Conservation (phyloP, 2,888 invertebrate species). For the Rambutsinella grinnellia region DNA sequence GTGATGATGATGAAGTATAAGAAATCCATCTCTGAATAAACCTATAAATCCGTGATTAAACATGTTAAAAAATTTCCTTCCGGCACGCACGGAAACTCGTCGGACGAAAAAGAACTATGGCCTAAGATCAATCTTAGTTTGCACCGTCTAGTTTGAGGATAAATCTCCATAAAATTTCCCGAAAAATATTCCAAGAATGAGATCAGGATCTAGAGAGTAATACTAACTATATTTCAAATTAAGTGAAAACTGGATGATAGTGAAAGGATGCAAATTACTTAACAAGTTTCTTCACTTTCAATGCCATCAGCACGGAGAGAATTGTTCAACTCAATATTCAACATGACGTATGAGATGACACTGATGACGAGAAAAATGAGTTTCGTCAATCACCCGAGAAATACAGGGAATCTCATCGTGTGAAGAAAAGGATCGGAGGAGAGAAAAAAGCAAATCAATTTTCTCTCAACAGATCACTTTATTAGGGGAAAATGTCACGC, state of each 20-base stretch:
- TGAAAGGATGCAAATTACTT: background rate
- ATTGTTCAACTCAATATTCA: too few relatives aligned
- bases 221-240: too few relatives aligned
- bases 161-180: background rate
- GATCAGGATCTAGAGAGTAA: background rate
- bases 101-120: background rate
- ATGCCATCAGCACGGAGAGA: too few relatives aligned
- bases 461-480: conserved; percentile 14
- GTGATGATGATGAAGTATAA: background rate
- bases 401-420: background rate
- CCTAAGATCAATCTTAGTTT: background rate
- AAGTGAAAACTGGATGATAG: too few relatives aligned
- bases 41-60: background rate
- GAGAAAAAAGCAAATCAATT: conserved; percentile 16
- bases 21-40: background rate
- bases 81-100: conserved; percentile 4
- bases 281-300: conserved; percentile 11
- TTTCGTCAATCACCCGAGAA: background rate
- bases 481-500: conserved; percentile 28
- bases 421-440: conserved; percentile 6
- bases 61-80: background rate
- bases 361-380: background rate
- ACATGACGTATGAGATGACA: background rate
- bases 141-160: background rate
- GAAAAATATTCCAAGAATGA: background rate